These are phyloP conservation scores for Trichonephila clavata DNA, from an alignment of 1,140 invertebrate genomes.

Conservation along the genomic window DNA sequence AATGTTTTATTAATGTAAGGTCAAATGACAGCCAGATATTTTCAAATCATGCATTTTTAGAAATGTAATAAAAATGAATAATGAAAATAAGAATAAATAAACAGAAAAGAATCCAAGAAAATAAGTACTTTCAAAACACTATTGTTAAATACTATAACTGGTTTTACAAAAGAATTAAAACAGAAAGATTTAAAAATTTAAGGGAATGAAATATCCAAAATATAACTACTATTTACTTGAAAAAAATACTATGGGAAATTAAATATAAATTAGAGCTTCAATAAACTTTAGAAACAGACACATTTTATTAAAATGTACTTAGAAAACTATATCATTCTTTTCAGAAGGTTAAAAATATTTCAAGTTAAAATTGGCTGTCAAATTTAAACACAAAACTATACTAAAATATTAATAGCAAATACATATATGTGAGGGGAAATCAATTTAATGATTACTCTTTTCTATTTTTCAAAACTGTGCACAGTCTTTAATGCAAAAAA, in stretches of 20 bases:
- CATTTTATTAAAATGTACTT: too few species aligned
- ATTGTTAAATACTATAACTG: not conserved
- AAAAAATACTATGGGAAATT: not conserved
- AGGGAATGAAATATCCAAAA: not conserved
- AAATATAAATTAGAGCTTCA: not conserved
- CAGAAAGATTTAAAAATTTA: not conserved
- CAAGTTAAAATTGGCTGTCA: too few species aligned
- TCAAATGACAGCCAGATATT: conserved; percentile 30
- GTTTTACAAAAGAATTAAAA: not conserved
- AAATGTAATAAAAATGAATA: not conserved
- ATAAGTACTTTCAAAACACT: not conserved
- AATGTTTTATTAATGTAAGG: conserved; percentile 58
- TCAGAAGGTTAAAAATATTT: too few species aligned
- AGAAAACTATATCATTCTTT: too few species aligned
- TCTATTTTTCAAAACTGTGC: too few species aligned
- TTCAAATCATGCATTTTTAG: conserved; percentile 35
- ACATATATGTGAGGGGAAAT: too few species aligned
- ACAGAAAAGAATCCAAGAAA: not conserved
- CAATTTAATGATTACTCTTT: too few species aligned
- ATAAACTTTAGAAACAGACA: too few species aligned
- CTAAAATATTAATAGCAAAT: too few species aligned
- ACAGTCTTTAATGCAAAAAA: too few species aligned
- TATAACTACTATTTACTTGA: not conserved
- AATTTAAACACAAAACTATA: too few species aligned
- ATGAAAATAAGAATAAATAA: not conserved